Evolutionary conservation across 2,888 invertebrate genomes (phyloP).

Genomic region (Nebria salina): DNA sequence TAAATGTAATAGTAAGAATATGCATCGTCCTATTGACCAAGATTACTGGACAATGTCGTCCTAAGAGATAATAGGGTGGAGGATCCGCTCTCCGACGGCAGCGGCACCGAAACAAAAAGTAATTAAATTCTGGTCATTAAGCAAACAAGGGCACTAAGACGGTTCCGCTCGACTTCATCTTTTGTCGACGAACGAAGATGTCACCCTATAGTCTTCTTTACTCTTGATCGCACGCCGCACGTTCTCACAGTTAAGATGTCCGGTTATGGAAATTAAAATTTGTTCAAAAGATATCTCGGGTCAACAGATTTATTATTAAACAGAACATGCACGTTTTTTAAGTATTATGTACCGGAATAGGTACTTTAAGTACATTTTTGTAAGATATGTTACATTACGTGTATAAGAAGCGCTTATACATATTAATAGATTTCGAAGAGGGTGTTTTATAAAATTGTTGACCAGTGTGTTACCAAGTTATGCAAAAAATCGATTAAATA

Average conservation of each 20-base stretch:
- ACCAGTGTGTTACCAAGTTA: background rate
- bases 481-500: background rate
- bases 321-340: background rate
- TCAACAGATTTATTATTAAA: background rate
- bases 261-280: background rate
- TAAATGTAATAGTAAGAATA: background rate
- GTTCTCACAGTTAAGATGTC: background rate
- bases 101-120: conserved; percentile 25
- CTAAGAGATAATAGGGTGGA: background rate
- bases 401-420: too few relatives aligned
- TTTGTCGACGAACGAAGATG: conserved; percentile 20
- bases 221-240: background rate
- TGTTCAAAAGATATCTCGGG: background rate
- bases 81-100: background rate
- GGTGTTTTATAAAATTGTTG: background rate
- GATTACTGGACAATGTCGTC: background rate
- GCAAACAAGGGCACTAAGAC: conserved; percentile 28
- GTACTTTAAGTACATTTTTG: too few relatives aligned
- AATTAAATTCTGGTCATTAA: conserved; percentile 38
- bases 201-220: background rate
- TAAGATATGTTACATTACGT: too few relatives aligned
- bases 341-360: background rate
- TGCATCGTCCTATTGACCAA: background rate
- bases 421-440: too few relatives aligned
- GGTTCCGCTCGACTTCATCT: conserved; percentile 23